These are phyloP conservation scores for Cantharis nigra DNA, from an alignment of 2,888 invertebrate species.

Conservation along the genomic window DNA sequence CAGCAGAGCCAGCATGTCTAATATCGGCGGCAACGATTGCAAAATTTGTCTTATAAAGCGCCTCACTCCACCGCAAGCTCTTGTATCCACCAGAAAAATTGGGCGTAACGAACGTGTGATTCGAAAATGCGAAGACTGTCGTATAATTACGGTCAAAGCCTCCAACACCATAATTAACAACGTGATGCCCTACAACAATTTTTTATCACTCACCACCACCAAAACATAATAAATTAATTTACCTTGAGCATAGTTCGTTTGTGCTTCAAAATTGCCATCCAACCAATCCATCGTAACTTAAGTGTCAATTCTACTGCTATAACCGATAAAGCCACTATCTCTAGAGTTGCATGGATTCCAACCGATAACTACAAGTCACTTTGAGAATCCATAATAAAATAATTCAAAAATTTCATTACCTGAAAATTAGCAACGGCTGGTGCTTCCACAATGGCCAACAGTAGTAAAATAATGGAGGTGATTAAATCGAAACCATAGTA, in stretches of 20 bases:
- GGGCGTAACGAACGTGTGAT: conserved; percentile 86
- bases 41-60: conserved; percentile 78
- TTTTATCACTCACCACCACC: conserved; percentile 4
- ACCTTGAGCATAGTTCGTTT: conserved; percentile 87
- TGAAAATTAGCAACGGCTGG: conserved; percentile 76
- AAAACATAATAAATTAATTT: conserved; percentile 21
- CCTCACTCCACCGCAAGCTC: conserved; percentile 79
- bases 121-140: conserved; percentile 84
- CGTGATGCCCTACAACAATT: conserved; percentile 67
- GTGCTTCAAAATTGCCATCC: conserved; percentile 80
- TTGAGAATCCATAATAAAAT: neutral
- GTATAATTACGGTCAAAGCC: conserved; percentile 76
- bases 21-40: conserved; percentile 83
- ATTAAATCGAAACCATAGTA: conserved; percentile 81
- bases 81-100: conserved; percentile 86
- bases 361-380: conserved; percentile 67
- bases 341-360: conserved; percentile 80
- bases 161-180: conserved; percentile 82
- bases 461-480: conserved; percentile 74
- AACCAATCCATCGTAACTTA: conserved; percentile 85
- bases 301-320: conserved; percentile 79
- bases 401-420: conserved; percentile 43
- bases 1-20: conserved; percentile 84
- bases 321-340: conserved; percentile 74
- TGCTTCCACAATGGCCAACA: conserved; percentile 78